Base-by-base conservation (phyloP, 2,797 vertebrate genomes). In the Gouania willdenowi region DNA sequence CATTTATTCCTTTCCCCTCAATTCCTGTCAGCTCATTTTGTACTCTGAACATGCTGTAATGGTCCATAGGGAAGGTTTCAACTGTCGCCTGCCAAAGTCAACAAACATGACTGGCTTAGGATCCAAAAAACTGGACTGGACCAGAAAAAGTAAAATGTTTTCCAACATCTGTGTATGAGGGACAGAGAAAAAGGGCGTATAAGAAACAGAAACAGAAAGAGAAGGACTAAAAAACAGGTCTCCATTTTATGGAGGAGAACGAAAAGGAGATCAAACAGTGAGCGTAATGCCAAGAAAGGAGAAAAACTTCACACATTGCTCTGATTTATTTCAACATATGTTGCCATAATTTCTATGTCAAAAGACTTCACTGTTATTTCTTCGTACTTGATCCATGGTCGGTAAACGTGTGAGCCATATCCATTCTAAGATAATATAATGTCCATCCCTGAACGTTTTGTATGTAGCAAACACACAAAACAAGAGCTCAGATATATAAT, bases 11-110 rank as follows among this genome's bases (percentile, higher is more conserved):
- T 38, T 29, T 36, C 13, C 19, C 36, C 37, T 27, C 20, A 20
- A n/a, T 27, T 15, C 36, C 34, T 26, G 10, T 20, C 22, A 2
- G 17, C 17, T 62, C 41, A 26, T 26, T 41, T 32, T 8, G 8
- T 36, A 37, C 44, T 61, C 39, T 31, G 43, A 25, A 44, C 57
- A 48, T 53, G 47, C 33, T 38, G 60, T 69, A 71, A 73, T 61
- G 59, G 60, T 65, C 68, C 58, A 22, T 22, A n/a, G 77, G 64
- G 74, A 72, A 14, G 5, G 15, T 34, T 26, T 74, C 77, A 75
- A 76, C 74, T 48, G 65, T 66, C 55, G 39, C 75, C 32, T 65
- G 61, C 52, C 36, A 69, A 73, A 72, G 59, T 64, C 65, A 77
- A 56, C 16, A 9, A 66, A 56, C 39, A 62, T 41, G 37, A 61